A percentile compares a stretch with the other conserved stretches of the same genome.
Evolutionary conservation across 2,113 vertebrate genomes (phyloP).

Genomic region (Psilopsiagon aymara): DNA sequence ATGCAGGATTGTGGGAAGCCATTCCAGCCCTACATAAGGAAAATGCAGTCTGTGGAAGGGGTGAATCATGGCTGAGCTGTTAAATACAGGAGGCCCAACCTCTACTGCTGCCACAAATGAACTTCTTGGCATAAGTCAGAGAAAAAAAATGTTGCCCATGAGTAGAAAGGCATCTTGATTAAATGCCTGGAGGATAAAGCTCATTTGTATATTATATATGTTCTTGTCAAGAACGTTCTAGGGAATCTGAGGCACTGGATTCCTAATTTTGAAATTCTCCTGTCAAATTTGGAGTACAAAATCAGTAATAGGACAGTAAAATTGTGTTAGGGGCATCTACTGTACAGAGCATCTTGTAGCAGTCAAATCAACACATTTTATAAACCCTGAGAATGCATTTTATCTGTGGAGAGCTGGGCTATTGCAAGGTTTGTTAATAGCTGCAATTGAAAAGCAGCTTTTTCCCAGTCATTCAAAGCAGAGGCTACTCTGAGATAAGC

Average conservation of each 20-base stretch:
- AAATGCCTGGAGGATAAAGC: background rate
- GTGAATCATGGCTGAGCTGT: background rate
- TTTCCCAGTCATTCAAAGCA: background rate
- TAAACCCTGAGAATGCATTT: background rate
- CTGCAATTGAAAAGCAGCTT: background rate
- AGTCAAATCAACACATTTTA: background rate
- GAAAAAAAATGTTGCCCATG: background rate
- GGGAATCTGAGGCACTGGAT: background rate
- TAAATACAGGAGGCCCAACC: background rate
- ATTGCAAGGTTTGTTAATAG: background rate
- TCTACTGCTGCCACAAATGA: background rate
- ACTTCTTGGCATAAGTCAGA: background rate
- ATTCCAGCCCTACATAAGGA: background rate
- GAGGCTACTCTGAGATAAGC: background rate
- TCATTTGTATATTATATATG: background rate
- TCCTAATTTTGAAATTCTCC: background rate
- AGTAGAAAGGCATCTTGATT: background rate
- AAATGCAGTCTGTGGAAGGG: background rate
- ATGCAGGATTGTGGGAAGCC: background rate
- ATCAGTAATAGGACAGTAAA: background rate
- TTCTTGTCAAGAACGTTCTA: background rate
- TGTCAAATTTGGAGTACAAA: background rate
- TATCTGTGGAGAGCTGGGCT: background rate
- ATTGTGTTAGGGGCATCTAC: background rate
- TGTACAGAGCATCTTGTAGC: background rate